Conservation (phyloP, 2,113 vertebrate species). For the Aegithalos caudatus region DNA sequence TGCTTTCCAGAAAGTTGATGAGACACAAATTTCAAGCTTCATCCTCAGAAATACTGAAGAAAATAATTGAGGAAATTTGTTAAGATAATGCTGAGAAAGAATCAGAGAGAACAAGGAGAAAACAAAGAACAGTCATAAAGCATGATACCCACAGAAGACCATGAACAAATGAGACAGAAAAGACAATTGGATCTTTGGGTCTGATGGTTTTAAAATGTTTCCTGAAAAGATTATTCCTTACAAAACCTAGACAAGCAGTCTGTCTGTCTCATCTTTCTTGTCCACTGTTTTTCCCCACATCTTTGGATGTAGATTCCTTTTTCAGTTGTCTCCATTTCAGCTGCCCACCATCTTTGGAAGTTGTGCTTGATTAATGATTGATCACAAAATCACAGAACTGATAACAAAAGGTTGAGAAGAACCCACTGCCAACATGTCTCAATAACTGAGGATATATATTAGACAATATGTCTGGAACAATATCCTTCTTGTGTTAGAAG, state of each 20-base stretch:
- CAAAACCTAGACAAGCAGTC: background rate
- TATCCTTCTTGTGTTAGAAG: background rate
- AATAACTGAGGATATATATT: background rate
- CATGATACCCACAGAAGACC: background rate
- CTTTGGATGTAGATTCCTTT: background rate
- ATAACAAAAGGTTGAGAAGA: background rate
- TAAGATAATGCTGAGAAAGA: background rate
- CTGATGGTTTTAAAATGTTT: background rate
- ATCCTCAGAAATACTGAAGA: background rate
- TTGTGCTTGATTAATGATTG: background rate
- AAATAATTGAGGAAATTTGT: background rate
- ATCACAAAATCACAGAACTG: background rate
- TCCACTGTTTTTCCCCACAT: background rate
- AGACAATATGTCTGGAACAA: background rate
- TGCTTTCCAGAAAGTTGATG: background rate
- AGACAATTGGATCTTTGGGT: background rate
- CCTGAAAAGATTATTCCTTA: background rate
- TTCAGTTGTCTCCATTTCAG: background rate
- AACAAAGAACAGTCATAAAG: background rate
- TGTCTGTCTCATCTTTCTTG: background rate
- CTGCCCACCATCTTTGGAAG: background rate
- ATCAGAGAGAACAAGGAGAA: background rate
- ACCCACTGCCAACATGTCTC: background rate
- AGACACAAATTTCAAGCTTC: background rate
- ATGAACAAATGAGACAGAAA: background rate